A percentile compares a stretch with the other conserved stretches of the same genome.
These are phyloP conservation scores for Gadopsis marmoratus DNA, from an alignment of 2,797 vertebrate genomes.

Conservation along the genomic window DNA sequence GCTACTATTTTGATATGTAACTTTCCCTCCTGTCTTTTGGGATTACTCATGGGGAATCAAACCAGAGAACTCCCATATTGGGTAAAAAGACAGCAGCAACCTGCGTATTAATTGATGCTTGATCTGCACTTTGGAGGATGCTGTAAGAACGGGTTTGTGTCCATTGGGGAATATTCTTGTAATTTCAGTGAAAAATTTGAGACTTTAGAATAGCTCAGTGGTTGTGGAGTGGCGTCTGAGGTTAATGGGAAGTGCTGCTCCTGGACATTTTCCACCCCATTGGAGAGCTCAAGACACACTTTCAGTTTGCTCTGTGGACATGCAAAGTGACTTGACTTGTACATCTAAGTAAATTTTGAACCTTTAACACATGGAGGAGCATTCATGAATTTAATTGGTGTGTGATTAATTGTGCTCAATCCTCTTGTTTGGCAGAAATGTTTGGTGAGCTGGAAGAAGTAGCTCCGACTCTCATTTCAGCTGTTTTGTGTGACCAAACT, in stretches of 20 bases:
- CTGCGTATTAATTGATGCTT: neutral
- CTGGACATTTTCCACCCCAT: neutral
- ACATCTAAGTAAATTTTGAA: neutral
- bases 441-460: neutral
- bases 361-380: neutral
- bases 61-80: constrained; percentile 23
- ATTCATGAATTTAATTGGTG: neutral
- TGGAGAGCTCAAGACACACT: constrained; percentile 4
- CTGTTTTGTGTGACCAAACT: constrained; percentile 26
- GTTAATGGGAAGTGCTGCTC: constrained; percentile 39
- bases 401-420: neutral
- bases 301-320: neutral
- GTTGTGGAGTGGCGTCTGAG: neutral
- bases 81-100: neutral
- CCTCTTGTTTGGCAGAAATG: neutral
- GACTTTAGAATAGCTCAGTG: constrained; percentile 41
- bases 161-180: constrained; percentile 42
- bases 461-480: constrained; percentile 34
- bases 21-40: constrained; percentile 22
- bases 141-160: constrained; percentile 54
- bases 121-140: constrained; percentile 25
- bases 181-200: constrained; percentile 55
- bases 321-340: constrained; percentile 7
- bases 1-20: constrained; percentile 32
- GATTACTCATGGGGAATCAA: constrained; percentile 34